phyloP scores from a whole-genome alignment of 2,888 invertebrate genomes.

The Polydrusus pterygomalis region DNA sequence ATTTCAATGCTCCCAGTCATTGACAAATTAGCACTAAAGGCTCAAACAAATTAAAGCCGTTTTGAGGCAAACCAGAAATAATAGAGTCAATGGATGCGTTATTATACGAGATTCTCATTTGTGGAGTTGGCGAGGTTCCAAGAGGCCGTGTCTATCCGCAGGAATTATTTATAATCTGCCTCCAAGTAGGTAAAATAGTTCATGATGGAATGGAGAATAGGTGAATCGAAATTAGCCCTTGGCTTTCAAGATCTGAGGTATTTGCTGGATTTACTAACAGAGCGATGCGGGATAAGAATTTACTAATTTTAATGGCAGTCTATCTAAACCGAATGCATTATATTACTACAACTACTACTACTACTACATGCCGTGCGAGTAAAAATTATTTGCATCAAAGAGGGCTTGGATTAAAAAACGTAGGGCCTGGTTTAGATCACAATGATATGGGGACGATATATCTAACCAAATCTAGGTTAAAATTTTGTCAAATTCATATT shows the following conservation, averaged over 20 bases:
- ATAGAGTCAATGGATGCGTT: conserved; percentile 26
- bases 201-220: neutral
- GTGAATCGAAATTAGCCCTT: conserved; percentile 1
- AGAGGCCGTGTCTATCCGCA: conserved; percentile 1
- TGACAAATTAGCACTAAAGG: conserved; percentile 20
- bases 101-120: conserved; percentile 7
- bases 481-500: too few relatives aligned
- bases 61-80: conserved; percentile 17
- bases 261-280: too few relatives aligned
- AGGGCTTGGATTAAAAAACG: too few relatives aligned
- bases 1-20: neutral
- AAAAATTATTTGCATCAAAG: too few relatives aligned
- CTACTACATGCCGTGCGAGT: too few relatives aligned
- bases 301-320: too few relatives aligned
- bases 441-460: too few relatives aligned
- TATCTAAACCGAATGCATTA: too few relatives aligned
- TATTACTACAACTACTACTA: too few relatives aligned
- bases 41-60: conserved; percentile 4
- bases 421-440: too few relatives aligned
- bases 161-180: conserved; percentile 10
- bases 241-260: neutral
- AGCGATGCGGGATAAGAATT: too few relatives aligned
- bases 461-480: too few relatives aligned
- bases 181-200: neutral
- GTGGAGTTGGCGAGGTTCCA: conserved; percentile 22